Conservation (phyloP, 2,113 vertebrate species). For the Procavia capensis region DNA sequence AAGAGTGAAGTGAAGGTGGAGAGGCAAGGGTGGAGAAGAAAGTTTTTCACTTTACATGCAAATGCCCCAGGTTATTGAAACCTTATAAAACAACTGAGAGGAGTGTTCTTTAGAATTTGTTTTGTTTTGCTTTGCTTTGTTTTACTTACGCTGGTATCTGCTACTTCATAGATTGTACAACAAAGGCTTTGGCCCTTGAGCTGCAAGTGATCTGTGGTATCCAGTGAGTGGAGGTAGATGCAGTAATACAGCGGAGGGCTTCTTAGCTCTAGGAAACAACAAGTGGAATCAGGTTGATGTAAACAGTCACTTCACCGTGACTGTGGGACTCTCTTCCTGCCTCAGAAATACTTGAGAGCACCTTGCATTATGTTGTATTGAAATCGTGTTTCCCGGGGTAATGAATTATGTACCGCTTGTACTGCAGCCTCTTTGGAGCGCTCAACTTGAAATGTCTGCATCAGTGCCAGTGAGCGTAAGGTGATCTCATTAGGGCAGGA, state of each 20-base stretch:
- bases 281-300: constrained; percentile 84
- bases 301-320: constrained; percentile 85
- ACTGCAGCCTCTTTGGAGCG: constrained; percentile 85
- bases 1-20: constrained; percentile 47
- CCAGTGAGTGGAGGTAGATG: constrained; percentile 63
- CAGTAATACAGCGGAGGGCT: constrained; percentile 69
- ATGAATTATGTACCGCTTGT: constrained; percentile 87
- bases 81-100: background rate
- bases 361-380: constrained; percentile 84
- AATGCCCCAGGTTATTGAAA: background rate
- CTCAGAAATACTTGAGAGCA: constrained; percentile 86
- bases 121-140: constrained; percentile 17
- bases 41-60: constrained; percentile 30
- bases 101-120: constrained; percentile 1
- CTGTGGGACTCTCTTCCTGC: constrained; percentile 81
- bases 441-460: constrained; percentile 86
- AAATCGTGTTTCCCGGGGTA: constrained; percentile 85
- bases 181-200: constrained; percentile 10
- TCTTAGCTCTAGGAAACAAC: constrained; percentile 76
- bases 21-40: background rate
- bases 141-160: background rate
- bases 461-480: constrained; percentile 83
- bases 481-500: constrained; percentile 87
- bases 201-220: constrained; percentile 53
- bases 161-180: background rate